A percentile compares a stretch with the other conserved stretches of the same genome.
phyloP scores from a whole-genome alignment of 2,113 vertebrate species.

The Rhizomys pruinosus region DNA sequence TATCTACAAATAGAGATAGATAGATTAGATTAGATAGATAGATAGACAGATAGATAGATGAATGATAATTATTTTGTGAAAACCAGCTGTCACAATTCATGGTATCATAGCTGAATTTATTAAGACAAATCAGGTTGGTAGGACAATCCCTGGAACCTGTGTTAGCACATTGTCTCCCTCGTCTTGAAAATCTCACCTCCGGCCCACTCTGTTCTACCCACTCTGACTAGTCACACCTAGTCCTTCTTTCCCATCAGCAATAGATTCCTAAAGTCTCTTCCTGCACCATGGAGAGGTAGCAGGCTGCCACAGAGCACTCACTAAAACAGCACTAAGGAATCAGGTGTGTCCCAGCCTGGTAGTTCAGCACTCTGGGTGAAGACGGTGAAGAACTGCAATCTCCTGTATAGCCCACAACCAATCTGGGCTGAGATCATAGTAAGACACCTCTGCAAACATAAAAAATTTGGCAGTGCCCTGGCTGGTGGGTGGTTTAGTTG shows the following conservation, averaged over 20 bases:
- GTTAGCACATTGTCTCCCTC: too few relatives aligned
- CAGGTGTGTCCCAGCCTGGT: not conserved
- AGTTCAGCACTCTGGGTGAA: not conserved
- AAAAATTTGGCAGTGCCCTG: not conserved
- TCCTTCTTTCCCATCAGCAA: not conserved
- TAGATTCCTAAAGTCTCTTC: not conserved
- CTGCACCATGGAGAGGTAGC: not conserved
- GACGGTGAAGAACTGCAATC: not conserved
- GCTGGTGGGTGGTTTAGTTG: too few relatives aligned
- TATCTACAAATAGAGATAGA: too few relatives aligned
- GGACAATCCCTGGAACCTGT: not conserved
- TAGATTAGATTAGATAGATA: too few relatives aligned
- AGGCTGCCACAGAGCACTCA: too few relatives aligned
- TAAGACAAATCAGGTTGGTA: not conserved
- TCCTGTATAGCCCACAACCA: not conserved
- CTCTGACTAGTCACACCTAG: too few relatives aligned
- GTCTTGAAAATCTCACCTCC: not conserved
- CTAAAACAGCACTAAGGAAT: too few relatives aligned
- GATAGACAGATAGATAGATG: too few relatives aligned
- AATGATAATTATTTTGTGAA: not conserved
- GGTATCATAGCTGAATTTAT: not conserved
- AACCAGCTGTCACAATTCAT: not conserved
- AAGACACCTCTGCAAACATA: not conserved
- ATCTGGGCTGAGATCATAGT: not conserved
- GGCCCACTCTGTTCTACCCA: too few relatives aligned